A percentile compares a stretch with the other conserved stretches of the same genome.
These are phyloP conservation scores for Latheticus oryzae DNA, from an alignment of 2,888 invertebrate genomes.

Conservation along the genomic window DNA sequence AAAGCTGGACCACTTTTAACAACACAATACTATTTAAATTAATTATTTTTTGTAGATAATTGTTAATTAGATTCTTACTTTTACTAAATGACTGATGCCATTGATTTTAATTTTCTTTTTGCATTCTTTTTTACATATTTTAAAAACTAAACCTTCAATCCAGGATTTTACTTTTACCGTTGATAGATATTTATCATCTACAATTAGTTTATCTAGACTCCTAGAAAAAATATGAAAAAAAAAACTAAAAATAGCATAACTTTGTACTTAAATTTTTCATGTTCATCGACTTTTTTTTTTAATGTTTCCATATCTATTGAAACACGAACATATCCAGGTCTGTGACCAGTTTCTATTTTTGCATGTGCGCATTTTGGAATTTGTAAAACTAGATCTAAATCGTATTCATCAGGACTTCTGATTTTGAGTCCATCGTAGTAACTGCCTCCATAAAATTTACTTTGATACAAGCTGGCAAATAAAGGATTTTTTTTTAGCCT, in stretches of 20 bases:
- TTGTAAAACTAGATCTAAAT: slow-evolving; percentile 70
- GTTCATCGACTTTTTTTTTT: slow-evolving; percentile 3
- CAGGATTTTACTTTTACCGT: slow-evolving; percentile 68
- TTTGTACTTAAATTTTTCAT: not conserved
- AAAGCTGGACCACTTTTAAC: slow-evolving; percentile 37
- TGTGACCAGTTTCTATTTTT: slow-evolving; percentile 49
- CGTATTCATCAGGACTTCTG: slow-evolving; percentile 71
- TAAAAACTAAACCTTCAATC: slow-evolving; percentile 68
- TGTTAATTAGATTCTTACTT: slow-evolving; percentile 35
- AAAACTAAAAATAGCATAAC: slow-evolving; percentile 6
- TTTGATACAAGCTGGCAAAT: slow-evolving; percentile 57
- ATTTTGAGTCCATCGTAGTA: slow-evolving; percentile 73
- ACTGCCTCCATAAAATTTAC: slow-evolving; percentile 69
- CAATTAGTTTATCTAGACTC: slow-evolving; percentile 51
- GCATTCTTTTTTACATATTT: slow-evolving; percentile 62
- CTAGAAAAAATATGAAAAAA: slow-evolving; percentile 37
- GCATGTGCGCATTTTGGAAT: slow-evolving; percentile 67
- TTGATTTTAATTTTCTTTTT: slow-evolving; percentile 25
- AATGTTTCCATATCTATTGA: slow-evolving; percentile 53
- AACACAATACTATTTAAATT: slow-evolving; percentile 8
- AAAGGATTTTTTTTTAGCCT: slow-evolving; percentile 58
- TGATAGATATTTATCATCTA: slow-evolving; percentile 67
- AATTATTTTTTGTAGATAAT: not conserved
- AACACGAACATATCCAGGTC: slow-evolving; percentile 68
- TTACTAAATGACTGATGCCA: slow-evolving; percentile 34